Evolutionary conservation across 1,140 invertebrate species (phyloP), one percentile per base, ranked within the genome.

Genomic region (Anastrepha obliqua): DNA sequence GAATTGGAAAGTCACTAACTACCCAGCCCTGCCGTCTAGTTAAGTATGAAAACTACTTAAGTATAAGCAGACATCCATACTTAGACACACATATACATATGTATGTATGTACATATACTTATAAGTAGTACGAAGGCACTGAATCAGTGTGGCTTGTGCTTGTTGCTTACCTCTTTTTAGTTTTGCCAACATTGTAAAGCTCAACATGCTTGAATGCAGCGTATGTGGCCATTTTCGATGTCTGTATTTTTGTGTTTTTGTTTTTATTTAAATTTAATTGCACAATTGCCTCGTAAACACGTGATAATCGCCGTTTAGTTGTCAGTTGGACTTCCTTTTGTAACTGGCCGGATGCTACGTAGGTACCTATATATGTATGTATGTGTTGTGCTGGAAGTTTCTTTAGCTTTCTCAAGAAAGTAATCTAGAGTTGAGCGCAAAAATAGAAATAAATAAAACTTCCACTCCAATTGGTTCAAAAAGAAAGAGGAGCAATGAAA

Each of bases 151-250:
- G 60, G 44, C n/a, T 8, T 47, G 42, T 81, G 17, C 51, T 81
- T 81, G 8, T 29, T 64, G 85, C 93, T 92, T 92, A 96, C 95
- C 95, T 95, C 94, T 95, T 95, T 93, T 96, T 96, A 91, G 95
- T 95, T 92, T 95, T 95, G 92, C 95, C 95, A 90, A 96, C 95
- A 92, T 96, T 95, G 94, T 96, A 95, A 90, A 96, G 95, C 93
- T 96, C 95, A 91, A 96, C 95, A 93, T 96, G 95, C 93, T 96
- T 95, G 93, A 95, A 96, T 89, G 95, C 95, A 91, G 95, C 95
- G 92, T 96, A 96, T 89, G 95, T 95, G 90, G 95, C 95, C 95
- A 96, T 96, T 93, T 91, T 90, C 87, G 51, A 29, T 86, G 51
- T 60, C 88, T 89, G 65, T 88, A n/a, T 88, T 13, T 89, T 60